A percentile compares a stretch with the other conserved stretches of the same genome.
phyloP scores from a whole-genome alignment of 2,113 vertebrate genomes.

The Macquaria australasica region DNA sequence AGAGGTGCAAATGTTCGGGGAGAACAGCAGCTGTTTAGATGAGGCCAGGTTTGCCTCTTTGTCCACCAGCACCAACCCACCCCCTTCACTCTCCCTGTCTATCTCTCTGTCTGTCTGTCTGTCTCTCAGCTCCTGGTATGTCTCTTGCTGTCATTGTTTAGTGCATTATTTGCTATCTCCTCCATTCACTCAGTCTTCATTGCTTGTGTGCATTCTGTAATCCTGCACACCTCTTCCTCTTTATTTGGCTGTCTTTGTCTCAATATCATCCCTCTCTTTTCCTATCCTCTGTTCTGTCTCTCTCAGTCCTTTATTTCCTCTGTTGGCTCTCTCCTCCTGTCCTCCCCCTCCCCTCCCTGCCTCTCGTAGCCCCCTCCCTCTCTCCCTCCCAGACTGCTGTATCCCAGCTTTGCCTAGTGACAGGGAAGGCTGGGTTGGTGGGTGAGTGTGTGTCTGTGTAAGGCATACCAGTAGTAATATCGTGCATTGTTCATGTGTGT shows the following conservation, averaged over 20 bases:
- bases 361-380: conserved; percentile 18
- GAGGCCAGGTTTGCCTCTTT: conserved; percentile 69
- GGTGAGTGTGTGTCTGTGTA: background rate
- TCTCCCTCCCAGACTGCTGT: conserved; percentile 41
- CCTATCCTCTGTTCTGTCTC: conserved; percentile 12
- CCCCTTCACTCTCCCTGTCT: background rate
- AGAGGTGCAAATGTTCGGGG: conserved; percentile 76
- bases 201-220: conserved; percentile 12
- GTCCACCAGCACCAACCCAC: conserved; percentile 47
- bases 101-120: background rate
- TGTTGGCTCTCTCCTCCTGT: conserved; percentile 6
- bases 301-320: conserved; percentile 3
- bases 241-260: conserved; percentile 18
- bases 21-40: conserved; percentile 79
- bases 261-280: conserved; percentile 9
- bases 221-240: background rate
- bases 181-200: background rate
- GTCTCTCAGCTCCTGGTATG: conserved; percentile 27
- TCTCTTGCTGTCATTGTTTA: conserved; percentile 34
- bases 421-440: conserved; percentile 31
- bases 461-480: background rate
- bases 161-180: background rate
- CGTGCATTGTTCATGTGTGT: background rate
- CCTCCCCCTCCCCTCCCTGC: conserved; percentile 26
- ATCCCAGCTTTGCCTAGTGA: conserved; percentile 73